phyloP scores from a whole-genome alignment of 2,113 vertebrate species.

The Syrmaticus mikado region DNA sequence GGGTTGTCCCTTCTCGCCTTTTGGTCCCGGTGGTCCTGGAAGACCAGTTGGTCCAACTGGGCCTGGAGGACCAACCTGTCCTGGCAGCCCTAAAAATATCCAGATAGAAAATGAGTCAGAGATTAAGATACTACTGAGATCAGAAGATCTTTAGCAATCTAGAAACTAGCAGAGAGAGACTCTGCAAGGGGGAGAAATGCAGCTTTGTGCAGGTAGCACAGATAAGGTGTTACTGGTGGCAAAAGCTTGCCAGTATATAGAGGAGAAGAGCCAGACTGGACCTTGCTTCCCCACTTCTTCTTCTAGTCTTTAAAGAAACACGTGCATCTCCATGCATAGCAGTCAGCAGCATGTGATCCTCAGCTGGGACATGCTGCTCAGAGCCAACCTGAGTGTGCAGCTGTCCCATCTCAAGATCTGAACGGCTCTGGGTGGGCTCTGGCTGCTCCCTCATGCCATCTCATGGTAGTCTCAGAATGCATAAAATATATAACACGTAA shows the following conservation, averaged over 20 bases:
- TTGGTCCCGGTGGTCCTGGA: slow-evolving; percentile 76
- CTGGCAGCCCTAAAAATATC: slow-evolving; percentile 73
- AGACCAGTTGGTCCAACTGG: slow-evolving; percentile 76
- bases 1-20: slow-evolving; percentile 79
- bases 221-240: neutral
- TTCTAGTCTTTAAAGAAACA: neutral
- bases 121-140: neutral
- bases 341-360: neutral
- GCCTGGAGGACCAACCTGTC: slow-evolving; percentile 77
- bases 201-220: neutral
- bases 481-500: neutral
- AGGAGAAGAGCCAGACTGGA: neutral
- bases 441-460: neutral
- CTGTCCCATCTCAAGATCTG: neutral
- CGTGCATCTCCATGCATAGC: fast-evolving
- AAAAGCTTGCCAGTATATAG: neutral
- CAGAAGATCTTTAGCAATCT: neutral
- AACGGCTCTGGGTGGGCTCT: neutral
- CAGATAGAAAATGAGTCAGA: neutral
- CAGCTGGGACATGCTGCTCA: neutral
- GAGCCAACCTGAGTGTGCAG: neutral
- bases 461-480: neutral
- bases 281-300: neutral
- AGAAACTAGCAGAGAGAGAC: neutral
- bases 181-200: neutral